phyloP scores from a whole-genome alignment of 2,113 vertebrate genomes.

The Tricholaema leucomelas region DNA sequence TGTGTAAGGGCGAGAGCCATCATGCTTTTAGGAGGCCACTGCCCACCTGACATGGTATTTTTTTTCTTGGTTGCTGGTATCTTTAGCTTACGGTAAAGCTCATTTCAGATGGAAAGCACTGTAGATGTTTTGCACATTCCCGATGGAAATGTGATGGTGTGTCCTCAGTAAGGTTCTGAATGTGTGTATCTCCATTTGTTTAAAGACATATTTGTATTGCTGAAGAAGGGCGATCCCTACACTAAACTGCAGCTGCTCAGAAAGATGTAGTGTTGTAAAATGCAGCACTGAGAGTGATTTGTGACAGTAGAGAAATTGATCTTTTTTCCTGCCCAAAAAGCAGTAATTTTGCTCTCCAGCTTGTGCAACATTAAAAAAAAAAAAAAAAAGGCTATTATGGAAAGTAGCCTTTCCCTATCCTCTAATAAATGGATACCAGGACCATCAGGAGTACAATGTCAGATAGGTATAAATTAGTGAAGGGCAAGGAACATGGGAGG shows the following conservation, averaged over 20 bases:
- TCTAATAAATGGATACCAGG: background rate
- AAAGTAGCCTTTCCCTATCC: background rate
- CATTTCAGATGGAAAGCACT: conserved; percentile 5
- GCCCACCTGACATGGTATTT: background rate
- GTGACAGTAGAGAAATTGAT: background rate
- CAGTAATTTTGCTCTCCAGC: background rate
- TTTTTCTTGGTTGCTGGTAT: background rate
- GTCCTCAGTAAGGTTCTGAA: background rate
- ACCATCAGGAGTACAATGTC: background rate
- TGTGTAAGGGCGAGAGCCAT: background rate
- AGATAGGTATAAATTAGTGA: conserved; percentile 1
- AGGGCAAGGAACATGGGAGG: background rate
- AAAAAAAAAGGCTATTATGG: conserved; percentile 13
- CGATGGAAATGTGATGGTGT: background rate
- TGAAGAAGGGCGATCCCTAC: conserved; percentile 11
- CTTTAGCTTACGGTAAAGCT: conserved; percentile 17
- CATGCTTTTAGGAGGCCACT: background rate
- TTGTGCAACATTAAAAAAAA: background rate
- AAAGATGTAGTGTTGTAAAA: background rate
- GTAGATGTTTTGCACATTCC: background rate
- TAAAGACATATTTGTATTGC: background rate
- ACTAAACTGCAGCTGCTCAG: conserved; percentile 4
- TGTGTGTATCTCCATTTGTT: conserved; percentile 19
- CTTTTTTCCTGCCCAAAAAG: conserved; percentile 13
- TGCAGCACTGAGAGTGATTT: conserved; percentile 2